A percentile compares a stretch with the other conserved stretches of the same genome.
Evolutionary conservation across 2,888 invertebrate genomes (phyloP).

Genomic region (Himalopsyche anomala): DNA sequence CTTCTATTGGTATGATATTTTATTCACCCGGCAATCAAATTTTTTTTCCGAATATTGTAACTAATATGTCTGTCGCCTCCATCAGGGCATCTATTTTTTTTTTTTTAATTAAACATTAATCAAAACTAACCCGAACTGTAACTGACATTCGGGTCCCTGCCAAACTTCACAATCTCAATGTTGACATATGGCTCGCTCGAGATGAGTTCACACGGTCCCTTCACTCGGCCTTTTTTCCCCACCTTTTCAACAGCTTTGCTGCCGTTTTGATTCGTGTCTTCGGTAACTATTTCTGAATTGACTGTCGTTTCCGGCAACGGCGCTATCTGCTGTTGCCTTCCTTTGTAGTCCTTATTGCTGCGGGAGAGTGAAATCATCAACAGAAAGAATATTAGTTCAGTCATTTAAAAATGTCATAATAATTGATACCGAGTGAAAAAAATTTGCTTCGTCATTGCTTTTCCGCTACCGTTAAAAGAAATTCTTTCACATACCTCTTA

Average conservation of each 20-base stretch:
- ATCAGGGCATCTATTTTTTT: no score
- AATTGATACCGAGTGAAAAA: no score
- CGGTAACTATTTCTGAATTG: background rate
- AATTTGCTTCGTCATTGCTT: no score
- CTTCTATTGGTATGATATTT: no score
- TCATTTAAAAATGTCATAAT: no score
- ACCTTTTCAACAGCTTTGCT: conserved; percentile 68
- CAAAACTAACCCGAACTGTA: conserved; percentile 80
- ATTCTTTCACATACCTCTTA: conserved; percentile 70
- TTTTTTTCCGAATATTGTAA: no score
- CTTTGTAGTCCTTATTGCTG: conserved; percentile 75
- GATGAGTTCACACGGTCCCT: conserved; percentile 83
- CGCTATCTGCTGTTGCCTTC: conserved; percentile 69
- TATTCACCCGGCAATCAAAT: no score
- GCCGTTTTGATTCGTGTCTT: conserved; percentile 50
- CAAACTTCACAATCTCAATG: conserved; percentile 83
- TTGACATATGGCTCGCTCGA: conserved; percentile 81
- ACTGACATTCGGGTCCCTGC: conserved; percentile 83
- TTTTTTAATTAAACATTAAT: background rate
- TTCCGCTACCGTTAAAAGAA: no score
- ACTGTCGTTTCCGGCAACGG: background rate
- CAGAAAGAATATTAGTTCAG: background rate
- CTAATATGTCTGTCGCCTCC: no score
- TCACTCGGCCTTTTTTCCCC: conserved; percentile 72
- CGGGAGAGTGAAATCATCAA: conserved; percentile 49